A percentile compares a stretch with the other conserved stretches of the same genome.
These are phyloP conservation scores for Mactromeris polynyma DNA, from an alignment of 2,888 invertebrate species.

Conservation along the genomic window DNA sequence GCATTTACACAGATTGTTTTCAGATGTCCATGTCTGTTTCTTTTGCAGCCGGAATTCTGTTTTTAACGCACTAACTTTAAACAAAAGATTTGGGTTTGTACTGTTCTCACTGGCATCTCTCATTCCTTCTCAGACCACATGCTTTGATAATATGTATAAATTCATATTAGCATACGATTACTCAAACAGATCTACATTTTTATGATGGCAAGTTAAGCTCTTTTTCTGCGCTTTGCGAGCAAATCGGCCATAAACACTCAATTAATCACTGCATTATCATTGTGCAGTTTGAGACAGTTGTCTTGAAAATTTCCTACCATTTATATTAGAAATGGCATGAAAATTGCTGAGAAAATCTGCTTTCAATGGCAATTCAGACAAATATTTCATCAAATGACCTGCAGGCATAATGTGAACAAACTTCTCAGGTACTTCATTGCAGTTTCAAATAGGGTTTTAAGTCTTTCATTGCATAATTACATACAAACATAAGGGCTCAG, in stretches of 20 bases:
- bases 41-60: no score
- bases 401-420: not conserved
- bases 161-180: no score
- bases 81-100: no score
- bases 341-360: not conserved
- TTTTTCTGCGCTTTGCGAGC: no score
- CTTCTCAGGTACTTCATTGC: not conserved
- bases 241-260: not conserved
- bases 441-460: not conserved
- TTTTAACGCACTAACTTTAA: no score
- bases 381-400: conserved; percentile 12
- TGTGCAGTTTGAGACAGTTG: not conserved
- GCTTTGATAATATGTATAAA: no score
- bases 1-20: no score
- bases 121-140: no score
- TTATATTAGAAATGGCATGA: not conserved
- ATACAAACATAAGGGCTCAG: not conserved
- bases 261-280: not conserved
- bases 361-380: conserved; percentile 1
- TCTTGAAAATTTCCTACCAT: not conserved
- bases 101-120: no score
- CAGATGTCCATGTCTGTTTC: no score
- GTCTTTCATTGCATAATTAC: not conserved
- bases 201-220: no score
- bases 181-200: no score